Conservation (phyloP, 2,113 vertebrate species). For the Typhlomys cinereus region DNA sequence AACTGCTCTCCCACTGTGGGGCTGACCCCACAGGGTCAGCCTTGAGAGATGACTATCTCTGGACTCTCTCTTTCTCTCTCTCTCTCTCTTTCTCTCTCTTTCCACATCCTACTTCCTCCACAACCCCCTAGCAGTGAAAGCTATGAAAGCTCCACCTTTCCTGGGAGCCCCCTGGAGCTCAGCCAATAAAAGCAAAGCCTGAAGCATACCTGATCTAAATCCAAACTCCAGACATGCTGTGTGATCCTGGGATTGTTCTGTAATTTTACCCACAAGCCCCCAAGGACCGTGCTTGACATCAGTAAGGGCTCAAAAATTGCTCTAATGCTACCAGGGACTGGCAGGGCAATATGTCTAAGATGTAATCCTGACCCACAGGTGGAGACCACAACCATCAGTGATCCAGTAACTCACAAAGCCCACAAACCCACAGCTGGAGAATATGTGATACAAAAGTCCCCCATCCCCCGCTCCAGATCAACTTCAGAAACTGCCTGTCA, state of each 20-base stretch:
- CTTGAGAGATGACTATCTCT: too few species aligned
- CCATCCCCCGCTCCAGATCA: not conserved
- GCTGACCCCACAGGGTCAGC: too few species aligned
- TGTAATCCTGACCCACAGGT: rapidly evolving
- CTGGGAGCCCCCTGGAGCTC: rapidly evolving
- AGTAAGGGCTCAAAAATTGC: not conserved
- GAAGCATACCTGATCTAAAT: not conserved
- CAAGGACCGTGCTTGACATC: not conserved
- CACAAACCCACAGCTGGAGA: not conserved
- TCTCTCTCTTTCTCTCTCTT: too few species aligned
- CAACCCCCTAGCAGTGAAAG: not conserved
- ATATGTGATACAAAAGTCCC: rapidly evolving
- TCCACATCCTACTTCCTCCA: too few species aligned
- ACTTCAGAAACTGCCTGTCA: not conserved
- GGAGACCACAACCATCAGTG: not conserved
- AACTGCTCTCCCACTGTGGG: too few species aligned
- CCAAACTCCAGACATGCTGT: not conserved
- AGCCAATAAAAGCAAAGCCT: not conserved
- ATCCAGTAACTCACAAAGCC: rapidly evolving
- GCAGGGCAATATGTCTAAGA: not conserved
- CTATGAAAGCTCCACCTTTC: not conserved
- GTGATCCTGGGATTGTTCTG: not conserved
- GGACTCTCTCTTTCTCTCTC: too few species aligned
- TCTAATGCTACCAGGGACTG: not conserved
- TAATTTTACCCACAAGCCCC: not conserved